Evolutionary conservation across 2,113 vertebrate genomes (phyloP).

Genomic region (Pituophis catenifer): DNA sequence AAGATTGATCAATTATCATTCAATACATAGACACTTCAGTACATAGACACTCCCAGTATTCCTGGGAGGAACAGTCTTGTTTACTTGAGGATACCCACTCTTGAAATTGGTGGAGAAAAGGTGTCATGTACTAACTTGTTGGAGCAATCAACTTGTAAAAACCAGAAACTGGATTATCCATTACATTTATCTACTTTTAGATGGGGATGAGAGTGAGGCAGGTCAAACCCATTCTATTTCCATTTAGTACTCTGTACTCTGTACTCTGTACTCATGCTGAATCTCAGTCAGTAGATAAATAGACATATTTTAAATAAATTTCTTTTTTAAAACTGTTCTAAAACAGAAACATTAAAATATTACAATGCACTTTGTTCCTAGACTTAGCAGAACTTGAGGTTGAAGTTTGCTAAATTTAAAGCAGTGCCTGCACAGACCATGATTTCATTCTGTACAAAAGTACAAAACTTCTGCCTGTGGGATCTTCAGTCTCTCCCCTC

Average conservation of each 20-base stretch:
- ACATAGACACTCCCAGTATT: no score
- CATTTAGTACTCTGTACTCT: background rate
- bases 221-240: background rate
- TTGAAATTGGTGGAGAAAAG: constrained; percentile 41
- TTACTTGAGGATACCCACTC: constrained; percentile 30
- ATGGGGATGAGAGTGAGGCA: background rate
- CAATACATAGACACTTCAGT: background rate
- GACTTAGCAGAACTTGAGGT: background rate
- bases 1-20: background rate
- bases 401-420: background rate
- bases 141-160: constrained; percentile 31
- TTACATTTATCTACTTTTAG: constrained; percentile 43
- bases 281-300: background rate
- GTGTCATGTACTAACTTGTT: background rate
- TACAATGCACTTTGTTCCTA: background rate
- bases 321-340: background rate
- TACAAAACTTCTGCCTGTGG: background rate
- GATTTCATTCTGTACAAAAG: background rate
- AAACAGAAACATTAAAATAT: background rate
- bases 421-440: background rate
- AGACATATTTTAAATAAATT: background rate
- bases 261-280: background rate
- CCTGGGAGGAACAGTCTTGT: background rate
- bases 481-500: background rate
- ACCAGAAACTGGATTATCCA: constrained; percentile 35